These are phyloP conservation scores for Camponotus vicinus DNA, from an alignment of 1,140 invertebrate species.

Conservation along the genomic window DNA sequence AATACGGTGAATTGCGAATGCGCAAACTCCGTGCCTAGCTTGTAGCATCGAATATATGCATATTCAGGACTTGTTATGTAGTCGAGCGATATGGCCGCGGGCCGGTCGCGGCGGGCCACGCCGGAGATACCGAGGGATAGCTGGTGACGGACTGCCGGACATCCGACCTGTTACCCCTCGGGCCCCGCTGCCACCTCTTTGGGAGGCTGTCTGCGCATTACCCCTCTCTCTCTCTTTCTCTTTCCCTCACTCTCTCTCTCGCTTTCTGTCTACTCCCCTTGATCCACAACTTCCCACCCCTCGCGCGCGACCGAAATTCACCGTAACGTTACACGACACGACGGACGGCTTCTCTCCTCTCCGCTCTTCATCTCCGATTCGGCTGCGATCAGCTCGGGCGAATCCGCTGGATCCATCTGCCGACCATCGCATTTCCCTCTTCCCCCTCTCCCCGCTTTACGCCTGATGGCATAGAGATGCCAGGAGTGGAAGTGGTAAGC, in stretches of 20 bases:
- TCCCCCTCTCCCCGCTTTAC: background rate
- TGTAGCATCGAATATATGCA: conserved; percentile 78
- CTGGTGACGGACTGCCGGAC: conserved; percentile 85
- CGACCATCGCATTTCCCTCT: conserved; percentile 40
- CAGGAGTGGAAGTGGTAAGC: background rate
- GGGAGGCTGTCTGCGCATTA: conserved; percentile 46
- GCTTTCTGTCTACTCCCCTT: background rate
- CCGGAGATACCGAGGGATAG: conserved; percentile 82
- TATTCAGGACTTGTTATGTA: conserved; percentile 84
- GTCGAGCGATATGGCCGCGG: conserved; percentile 76
- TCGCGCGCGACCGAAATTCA: conserved; percentile 26
- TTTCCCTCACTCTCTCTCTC: background rate
- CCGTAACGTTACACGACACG: conserved; percentile 63
- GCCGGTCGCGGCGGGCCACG: conserved; percentile 70
- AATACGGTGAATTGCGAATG: background rate
- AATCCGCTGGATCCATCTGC: conserved; percentile 59
- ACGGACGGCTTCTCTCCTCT: conserved; percentile 37
- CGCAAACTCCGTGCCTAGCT: background rate
- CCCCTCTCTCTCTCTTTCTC: conserved; percentile 16
- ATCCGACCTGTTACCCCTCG: conserved; percentile 84
- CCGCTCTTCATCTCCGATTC: conserved; percentile 54
- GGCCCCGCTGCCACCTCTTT: conserved; percentile 38
- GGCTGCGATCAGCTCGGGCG: conserved; percentile 37
- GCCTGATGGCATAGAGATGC: background rate
- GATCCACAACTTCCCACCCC: conserved; percentile 56